A percentile compares a stretch with the other conserved stretches of the same genome.
phyloP scores from a whole-genome alignment of 2,113 vertebrate genomes.

The Crotophaga sulcirostris region DNA sequence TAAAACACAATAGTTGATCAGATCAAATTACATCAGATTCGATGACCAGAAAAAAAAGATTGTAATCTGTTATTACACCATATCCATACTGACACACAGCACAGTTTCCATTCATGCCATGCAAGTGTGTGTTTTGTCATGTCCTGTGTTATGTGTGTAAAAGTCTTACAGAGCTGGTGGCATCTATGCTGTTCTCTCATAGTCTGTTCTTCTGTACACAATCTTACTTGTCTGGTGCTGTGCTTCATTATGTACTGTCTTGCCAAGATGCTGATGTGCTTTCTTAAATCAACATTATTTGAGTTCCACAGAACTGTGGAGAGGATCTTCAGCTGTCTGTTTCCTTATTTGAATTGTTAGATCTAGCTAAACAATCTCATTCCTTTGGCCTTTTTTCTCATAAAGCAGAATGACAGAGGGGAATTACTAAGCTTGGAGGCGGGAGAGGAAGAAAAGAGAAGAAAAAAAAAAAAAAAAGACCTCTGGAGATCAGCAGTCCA shows the following conservation, averaged over 20 bases:
- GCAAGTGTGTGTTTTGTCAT: not conserved
- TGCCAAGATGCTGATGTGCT: not conserved
- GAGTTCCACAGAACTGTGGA: not conserved
- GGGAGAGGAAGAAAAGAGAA: not conserved
- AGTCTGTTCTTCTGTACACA: not conserved
- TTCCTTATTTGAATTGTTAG: not conserved
- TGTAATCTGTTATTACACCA: not conserved
- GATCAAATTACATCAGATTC: not conserved
- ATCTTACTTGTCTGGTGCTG: not conserved
- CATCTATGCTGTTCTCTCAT: not conserved
- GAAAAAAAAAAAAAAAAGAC: accelerated
- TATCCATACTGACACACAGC: not conserved
- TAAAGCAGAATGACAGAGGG: not conserved
- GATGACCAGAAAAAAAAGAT: not conserved
- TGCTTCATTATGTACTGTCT: not conserved
- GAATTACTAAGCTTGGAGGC: not conserved
- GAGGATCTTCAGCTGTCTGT: not conserved
- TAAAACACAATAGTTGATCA: not conserved
- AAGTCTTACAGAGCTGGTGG: not conserved
- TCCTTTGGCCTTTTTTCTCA: not conserved
- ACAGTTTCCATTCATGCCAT: not conserved
- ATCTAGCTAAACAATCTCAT: not conserved
- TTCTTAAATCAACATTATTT: not conserved
- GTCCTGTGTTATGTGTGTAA: not conserved
- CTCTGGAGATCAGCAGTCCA: not conserved